Evolutionary conservation across 2,113 vertebrate species (phyloP).

Genomic region (Pseudonaja textilis): DNA sequence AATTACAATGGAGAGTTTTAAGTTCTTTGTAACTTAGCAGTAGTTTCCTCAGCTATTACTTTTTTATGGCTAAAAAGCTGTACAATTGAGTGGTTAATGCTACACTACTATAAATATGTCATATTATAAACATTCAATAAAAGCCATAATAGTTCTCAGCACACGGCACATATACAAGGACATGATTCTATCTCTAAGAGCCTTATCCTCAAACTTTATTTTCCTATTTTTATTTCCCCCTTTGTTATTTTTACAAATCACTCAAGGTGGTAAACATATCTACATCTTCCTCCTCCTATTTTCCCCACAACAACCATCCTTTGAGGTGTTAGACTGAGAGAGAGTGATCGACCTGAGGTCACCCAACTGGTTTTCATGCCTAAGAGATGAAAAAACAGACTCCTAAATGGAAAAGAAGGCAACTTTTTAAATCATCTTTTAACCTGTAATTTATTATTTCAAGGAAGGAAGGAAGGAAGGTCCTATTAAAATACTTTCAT

Average conservation of each 20-base stretch:
- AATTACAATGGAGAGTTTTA: not conserved
- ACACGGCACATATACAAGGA: not conserved
- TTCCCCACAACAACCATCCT: not conserved
- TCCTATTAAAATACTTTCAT: not conserved
- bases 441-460: rapidly evolving
- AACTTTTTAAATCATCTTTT: not conserved
- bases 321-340: not conserved
- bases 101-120: constrained; percentile 12
- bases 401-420: not conserved
- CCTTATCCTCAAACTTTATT: not conserved
- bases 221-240: not conserved
- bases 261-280: not conserved
- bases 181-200: not conserved
- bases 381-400: not conserved
- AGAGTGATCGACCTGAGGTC: not conserved
- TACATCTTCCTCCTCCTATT: not conserved
- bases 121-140: constrained; percentile 36
- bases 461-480: not conserved
- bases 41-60: constrained; percentile 21
- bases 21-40: not conserved
- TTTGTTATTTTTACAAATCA: not conserved
- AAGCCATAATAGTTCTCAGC: not conserved
- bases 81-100: not conserved
- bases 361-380: not conserved
- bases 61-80: constrained; percentile 21